Conservation (phyloP, 2,888 invertebrate genomes). For the Hypolimnas misippus region DNA sequence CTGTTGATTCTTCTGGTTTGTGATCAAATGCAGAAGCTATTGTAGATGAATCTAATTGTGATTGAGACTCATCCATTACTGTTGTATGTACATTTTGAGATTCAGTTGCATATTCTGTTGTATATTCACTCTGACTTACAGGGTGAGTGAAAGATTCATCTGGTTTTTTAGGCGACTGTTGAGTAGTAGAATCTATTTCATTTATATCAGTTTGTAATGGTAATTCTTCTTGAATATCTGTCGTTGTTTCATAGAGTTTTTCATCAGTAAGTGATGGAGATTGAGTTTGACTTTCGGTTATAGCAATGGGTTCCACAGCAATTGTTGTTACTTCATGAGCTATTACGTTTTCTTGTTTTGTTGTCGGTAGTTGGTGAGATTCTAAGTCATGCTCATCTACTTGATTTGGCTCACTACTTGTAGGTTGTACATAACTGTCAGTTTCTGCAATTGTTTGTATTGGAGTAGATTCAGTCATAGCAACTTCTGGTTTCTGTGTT, state of each 20-base stretch:
- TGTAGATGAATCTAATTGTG: not conserved
- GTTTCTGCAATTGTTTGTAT: not conserved
- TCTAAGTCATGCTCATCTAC: conserved; percentile 9
- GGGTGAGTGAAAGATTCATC: conserved; percentile 5
- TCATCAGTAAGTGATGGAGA: conserved; percentile 5
- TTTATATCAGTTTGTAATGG: conserved; percentile 7
- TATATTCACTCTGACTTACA: conserved; percentile 10
- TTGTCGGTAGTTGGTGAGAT: not conserved
- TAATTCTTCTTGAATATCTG: conserved; percentile 1
- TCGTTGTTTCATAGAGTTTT: conserved; percentile 12
- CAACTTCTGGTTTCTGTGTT: not conserved
- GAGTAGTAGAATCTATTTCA: not conserved
- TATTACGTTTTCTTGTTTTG: conserved; percentile 6
- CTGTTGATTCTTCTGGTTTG: not conserved
- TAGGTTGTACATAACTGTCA: not conserved
- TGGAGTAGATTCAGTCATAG: conserved; percentile 12
- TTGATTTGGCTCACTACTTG: conserved; percentile 2
- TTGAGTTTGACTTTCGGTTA: conserved; percentile 9
- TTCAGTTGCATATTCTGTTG: conserved; percentile 8
- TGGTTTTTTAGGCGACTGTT: conserved; percentile 1
- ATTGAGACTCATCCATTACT: not conserved
- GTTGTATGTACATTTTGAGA: conserved; percentile 13
- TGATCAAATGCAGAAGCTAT: not conserved
- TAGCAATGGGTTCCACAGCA: not conserved
- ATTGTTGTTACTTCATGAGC: conserved; percentile 10